Conservation (phyloP, 2,797 vertebrate species). For the Crypturellus tataupa region DNA sequence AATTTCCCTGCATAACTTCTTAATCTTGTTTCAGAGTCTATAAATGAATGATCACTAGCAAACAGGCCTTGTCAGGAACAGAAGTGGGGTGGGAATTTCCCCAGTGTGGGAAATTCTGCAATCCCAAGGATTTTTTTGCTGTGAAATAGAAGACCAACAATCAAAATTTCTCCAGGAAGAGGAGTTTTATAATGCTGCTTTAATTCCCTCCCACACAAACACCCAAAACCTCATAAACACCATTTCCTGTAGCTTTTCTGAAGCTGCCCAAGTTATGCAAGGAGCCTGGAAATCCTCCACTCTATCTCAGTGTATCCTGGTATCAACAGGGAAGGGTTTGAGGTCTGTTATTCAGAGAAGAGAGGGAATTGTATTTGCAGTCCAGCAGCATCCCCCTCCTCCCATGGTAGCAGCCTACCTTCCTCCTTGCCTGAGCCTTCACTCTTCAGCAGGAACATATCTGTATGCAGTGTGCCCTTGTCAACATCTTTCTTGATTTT, state of each 20-base stretch:
- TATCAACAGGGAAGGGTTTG: neutral
- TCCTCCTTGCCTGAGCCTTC: slow-evolving; percentile 83
- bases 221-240: neutral
- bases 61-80: neutral
- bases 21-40: neutral
- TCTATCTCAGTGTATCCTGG: neutral
- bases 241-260: neutral
- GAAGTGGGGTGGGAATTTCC: neutral
- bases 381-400: neutral
- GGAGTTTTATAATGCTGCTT: neutral
- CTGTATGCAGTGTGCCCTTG: slow-evolving; percentile 92
- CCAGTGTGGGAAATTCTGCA: neutral
- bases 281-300: neutral
- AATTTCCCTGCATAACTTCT: neutral
- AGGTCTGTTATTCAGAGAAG: neutral
- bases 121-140: neutral
- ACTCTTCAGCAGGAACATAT: slow-evolving; percentile 91
- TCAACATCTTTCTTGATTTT: slow-evolving; percentile 95
- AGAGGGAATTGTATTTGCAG: neutral
- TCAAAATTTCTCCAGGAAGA: slow-evolving; percentile 8
- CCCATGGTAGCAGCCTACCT: neutral
- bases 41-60: neutral
- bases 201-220: slow-evolving; percentile 20
- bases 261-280: neutral
- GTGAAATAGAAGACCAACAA: neutral